Conservation (phyloP, 2,888 invertebrate genomes). For the Norana najaformis region DNA sequence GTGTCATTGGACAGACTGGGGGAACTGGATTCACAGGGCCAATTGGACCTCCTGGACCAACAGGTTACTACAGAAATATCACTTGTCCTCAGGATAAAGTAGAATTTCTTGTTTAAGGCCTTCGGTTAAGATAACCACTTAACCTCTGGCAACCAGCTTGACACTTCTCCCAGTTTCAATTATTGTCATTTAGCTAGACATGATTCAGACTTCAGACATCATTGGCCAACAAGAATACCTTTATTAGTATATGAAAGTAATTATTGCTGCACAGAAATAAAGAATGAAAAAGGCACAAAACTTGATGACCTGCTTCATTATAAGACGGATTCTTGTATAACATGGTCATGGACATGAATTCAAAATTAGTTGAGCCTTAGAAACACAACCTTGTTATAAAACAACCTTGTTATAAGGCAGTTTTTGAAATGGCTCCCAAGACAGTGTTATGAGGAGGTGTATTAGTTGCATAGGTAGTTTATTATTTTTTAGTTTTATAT, state of each 20-base stretch:
- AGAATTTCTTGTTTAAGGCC: background rate
- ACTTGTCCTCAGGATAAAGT: background rate
- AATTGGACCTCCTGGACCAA: background rate
- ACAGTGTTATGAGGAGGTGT: background rate
- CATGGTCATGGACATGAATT: no score
- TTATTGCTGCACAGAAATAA: no score
- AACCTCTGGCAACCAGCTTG: background rate
- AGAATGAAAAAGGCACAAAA: no score
- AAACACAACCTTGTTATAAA: no score
- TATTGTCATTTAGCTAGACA: slow-evolving; percentile 3
- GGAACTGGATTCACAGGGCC: slow-evolving; percentile 18
- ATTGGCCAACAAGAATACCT: no score
- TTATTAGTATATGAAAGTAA: no score
- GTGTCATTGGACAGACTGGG: slow-evolving; percentile 24
- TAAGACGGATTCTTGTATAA: no score
- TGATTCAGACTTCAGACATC: no score
- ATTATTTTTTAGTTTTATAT: background rate
- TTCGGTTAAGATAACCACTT: background rate
- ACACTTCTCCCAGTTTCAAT: background rate
- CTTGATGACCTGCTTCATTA: no score
- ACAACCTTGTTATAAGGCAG: no score
- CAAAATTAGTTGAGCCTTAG: no score
- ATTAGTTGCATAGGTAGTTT: background rate
- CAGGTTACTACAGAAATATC: slow-evolving; percentile 7
- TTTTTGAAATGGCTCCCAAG: no score